These are phyloP conservation scores for Rhabditoides inermis DNA, from an alignment of 2,888 invertebrate genomes.

Conservation along the genomic window DNA sequence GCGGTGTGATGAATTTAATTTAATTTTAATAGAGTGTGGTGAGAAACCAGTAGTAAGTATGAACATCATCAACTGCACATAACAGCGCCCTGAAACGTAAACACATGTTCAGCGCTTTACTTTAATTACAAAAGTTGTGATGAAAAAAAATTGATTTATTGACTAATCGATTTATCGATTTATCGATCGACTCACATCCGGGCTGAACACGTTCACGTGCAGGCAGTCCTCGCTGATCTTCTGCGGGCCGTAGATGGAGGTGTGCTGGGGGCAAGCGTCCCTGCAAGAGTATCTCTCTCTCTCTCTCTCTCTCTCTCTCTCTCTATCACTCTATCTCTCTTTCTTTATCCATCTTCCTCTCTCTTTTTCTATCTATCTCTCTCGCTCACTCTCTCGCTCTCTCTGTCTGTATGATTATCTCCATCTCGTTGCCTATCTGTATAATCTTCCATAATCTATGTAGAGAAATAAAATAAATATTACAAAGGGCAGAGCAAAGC, in stretches of 20 bases:
- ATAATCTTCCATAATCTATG: no score
- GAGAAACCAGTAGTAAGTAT: no score
- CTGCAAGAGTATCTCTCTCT: slow-evolving; percentile 3
- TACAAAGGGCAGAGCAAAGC: no score
- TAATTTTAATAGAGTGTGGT: no score
- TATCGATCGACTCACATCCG: slow-evolving; percentile 5
- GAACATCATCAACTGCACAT: no score
- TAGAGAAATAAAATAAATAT: no score
- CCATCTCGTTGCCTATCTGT: no score
- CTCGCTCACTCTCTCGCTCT: not conserved
- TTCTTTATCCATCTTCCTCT: slow-evolving; percentile 1
- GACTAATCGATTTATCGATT: not conserved
- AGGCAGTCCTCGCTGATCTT: slow-evolving; percentile 11
- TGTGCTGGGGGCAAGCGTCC: slow-evolving; percentile 4
- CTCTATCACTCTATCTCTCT: not conserved
- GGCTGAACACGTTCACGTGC: slow-evolving; percentile 11
- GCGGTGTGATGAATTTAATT: no score
- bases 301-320: slow-evolving; percentile 1
- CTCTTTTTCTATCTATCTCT: not conserved
- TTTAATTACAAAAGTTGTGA: not conserved
- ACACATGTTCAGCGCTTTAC: no score
- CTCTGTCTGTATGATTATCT: no score
- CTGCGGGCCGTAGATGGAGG: not conserved
- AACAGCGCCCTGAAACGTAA: no score
- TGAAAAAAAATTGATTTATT: not conserved